Conservation (phyloP, 1,140 invertebrate species). For the silkworm (Bombyx mori) region DNA sequence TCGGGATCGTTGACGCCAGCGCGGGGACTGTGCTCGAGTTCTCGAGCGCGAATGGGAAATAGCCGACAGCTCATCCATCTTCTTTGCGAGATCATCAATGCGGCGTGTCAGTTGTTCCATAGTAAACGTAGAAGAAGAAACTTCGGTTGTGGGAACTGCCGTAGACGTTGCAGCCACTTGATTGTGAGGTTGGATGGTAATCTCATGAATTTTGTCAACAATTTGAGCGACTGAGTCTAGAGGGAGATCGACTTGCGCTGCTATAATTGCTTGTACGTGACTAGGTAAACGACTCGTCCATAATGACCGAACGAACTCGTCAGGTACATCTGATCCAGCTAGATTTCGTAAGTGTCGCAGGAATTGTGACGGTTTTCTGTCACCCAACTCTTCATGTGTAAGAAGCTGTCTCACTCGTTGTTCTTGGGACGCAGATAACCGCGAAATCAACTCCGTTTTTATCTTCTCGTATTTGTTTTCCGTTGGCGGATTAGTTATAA, state of each 20-base stretch:
- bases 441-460: constrained; percentile 13
- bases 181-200: not conserved
- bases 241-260: not conserved
- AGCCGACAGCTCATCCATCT: not conserved
- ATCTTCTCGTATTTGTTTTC: constrained; percentile 8
- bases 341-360: constrained; percentile 4
- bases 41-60: too few relatives aligned
- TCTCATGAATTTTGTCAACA: not conserved
- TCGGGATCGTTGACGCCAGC: too few relatives aligned
- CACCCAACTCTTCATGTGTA: constrained; percentile 10
- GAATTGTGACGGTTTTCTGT: constrained; percentile 11
- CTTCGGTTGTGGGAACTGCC: not conserved
- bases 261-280: not conserved
- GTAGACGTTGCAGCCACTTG: not conserved
- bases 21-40: too few relatives aligned
- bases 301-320: not conserved
- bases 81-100: not conserved
- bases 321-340: not conserved
- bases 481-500: constrained; percentile 8
- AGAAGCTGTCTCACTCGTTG: constrained; percentile 6
- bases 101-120: not conserved
- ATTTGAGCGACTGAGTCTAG: not conserved
- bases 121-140: not conserved
- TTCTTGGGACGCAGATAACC: constrained; percentile 9
- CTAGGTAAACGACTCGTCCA: not conserved